Percentiles rank a stretch among this genome's conserved stretches.
phyloP scores from a whole-genome alignment of 2,888 invertebrate genomes.

The Nephrocerus scutellatus region DNA sequence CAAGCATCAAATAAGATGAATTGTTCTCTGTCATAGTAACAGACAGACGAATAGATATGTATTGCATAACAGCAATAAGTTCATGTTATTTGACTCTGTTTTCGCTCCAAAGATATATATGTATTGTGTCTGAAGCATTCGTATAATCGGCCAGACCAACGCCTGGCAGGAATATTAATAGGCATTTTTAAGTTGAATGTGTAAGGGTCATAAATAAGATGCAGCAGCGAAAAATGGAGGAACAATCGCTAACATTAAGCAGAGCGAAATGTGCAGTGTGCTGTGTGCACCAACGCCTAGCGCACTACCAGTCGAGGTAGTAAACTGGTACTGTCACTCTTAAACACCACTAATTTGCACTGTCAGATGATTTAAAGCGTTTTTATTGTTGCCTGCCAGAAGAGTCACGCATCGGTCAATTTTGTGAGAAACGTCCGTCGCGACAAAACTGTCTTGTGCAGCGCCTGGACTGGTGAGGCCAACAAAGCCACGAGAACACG shows the following conservation, averaged over 20 bases:
- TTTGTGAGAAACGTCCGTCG: no score
- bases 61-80: constrained; percentile 17
- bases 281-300: no score
- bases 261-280: constrained; percentile 4
- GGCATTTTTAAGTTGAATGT: constrained; percentile 20
- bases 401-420: constrained; percentile 25
- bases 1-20: constrained; percentile 19
- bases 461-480: no score
- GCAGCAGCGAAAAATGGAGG: constrained; percentile 10
- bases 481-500: no score
- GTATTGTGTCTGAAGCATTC: not conserved
- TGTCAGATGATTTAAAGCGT: constrained; percentile 24
- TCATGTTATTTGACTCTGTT: constrained; percentile 1
- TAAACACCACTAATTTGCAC: constrained; percentile 20
- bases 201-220: constrained; percentile 23
- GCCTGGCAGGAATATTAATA: constrained; percentile 17
- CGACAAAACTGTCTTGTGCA: no score
- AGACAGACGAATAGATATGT: no score
- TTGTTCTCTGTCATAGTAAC: constrained; percentile 17
- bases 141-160: constrained; percentile 3
- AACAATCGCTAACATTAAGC: constrained; percentile 4
- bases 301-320: no score
- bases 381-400: constrained; percentile 25
- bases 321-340: constrained; percentile 16
- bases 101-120: not conserved